Evolutionary conservation across 2,113 vertebrate genomes (phyloP).

Genomic region (Pionites leucogaster): DNA sequence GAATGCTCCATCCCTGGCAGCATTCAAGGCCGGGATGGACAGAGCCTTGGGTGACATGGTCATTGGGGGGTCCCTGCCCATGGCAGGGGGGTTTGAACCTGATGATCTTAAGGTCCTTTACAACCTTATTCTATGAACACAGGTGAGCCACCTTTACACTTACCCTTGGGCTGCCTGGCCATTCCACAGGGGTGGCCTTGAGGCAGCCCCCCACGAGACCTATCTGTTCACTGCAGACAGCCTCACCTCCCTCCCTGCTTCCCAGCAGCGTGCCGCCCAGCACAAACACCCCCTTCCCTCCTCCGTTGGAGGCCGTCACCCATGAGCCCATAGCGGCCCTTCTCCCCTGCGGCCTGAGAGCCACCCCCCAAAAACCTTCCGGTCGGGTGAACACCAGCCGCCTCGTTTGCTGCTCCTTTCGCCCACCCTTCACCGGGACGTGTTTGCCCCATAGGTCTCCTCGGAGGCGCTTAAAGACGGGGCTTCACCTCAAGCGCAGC

Average conservation of each 20-base stretch:
- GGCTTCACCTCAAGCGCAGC: background rate
- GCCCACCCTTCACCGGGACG: no score
- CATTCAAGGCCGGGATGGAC: background rate
- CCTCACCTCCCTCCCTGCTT: background rate
- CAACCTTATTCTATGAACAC: background rate
- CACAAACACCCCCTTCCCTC: no score
- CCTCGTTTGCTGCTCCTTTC: background rate
- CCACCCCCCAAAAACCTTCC: background rate
- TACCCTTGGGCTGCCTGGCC: background rate
- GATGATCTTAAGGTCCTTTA: background rate
- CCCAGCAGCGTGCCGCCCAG: background rate
- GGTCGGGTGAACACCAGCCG: background rate
- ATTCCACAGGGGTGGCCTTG: no score
- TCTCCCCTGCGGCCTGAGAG: background rate
- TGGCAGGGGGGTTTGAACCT: background rate
- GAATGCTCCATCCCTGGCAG: background rate
- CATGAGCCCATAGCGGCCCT: no score
- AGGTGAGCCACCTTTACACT: fast-evolving
- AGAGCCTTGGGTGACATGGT: background rate
- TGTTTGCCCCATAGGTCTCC: background rate
- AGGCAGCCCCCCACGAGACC: background rate
- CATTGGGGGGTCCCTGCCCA: background rate
- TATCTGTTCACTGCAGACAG: background rate
- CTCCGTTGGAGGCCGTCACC: background rate
- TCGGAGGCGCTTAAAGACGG: background rate